Conservation (phyloP, 2,888 invertebrate species). For the Pterostichus madidus region DNA sequence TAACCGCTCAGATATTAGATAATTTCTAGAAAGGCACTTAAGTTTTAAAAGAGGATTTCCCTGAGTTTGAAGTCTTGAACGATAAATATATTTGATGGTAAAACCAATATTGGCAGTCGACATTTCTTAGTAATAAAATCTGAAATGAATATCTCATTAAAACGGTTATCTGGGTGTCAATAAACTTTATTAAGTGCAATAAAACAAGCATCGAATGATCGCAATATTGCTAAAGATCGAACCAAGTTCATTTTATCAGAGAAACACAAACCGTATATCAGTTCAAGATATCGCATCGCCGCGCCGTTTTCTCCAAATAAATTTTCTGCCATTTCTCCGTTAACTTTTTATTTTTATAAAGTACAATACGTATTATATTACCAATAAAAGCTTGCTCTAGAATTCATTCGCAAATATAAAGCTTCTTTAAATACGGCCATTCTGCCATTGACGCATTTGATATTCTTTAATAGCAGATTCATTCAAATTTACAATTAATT, state of each 20-base stretch:
- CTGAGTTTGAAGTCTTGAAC: neutral
- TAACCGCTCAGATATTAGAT: no score
- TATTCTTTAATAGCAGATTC: no score
- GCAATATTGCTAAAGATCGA: slow-evolving; percentile 57
- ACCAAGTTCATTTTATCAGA: slow-evolving; percentile 26
- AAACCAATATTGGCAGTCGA: slow-evolving; percentile 12
- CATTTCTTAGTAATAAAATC: slow-evolving; percentile 49
- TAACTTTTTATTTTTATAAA: slow-evolving; percentile 29
- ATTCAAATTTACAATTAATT: no score
- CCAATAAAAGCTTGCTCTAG: slow-evolving; percentile 11
- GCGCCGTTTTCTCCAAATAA: slow-evolving; percentile 24
- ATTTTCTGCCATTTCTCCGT: slow-evolving; percentile 28
- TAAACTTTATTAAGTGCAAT: slow-evolving; percentile 62
- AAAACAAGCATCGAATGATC: slow-evolving; percentile 52
- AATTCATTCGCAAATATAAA: slow-evolving; percentile 2
- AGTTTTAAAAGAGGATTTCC: neutral
- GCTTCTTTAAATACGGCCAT: neutral
- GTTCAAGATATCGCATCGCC: neutral
- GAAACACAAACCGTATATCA: slow-evolving; percentile 12
- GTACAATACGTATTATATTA: slow-evolving; percentile 39
- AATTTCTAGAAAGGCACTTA: neutral
- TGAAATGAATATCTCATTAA: slow-evolving; percentile 59
- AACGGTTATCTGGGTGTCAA: slow-evolving; percentile 49
- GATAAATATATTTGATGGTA: slow-evolving; percentile 25
- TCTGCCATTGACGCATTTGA: no score